Base-by-base conservation (phyloP, 35 echinoderm and acorn worm species). In the Anneissia japonica region DNA sequence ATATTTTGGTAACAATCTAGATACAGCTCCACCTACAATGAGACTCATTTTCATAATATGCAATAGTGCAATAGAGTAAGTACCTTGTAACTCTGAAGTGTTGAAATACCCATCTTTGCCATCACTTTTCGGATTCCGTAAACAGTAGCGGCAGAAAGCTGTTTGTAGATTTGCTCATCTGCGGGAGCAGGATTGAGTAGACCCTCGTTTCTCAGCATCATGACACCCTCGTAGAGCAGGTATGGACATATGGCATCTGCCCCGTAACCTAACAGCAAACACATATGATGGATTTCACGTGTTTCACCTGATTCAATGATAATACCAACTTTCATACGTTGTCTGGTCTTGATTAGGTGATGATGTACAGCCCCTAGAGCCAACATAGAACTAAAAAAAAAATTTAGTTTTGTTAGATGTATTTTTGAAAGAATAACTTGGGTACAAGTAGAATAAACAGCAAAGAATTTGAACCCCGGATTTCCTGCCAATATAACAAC, bases 81-180 rank as follows among this genome's bases (percentile, higher is more conserved):
- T 45, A 99, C 96, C 86, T 99, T 99, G 76, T 99, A 99, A 38
- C 96, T 99, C 13, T 99, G 96, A 11, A 99, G 89, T 16, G 92
- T 93, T 6, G 96, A 99, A 39, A 99, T 99, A 0, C 96, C 96
- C 96, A 99, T 99, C 92, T 99, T 99, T 55, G 96, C 91, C 96
- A 99, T 92, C 0, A 98, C 91, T 73, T 98, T 98, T n/a, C 88
- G 43, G 46, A 99, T 91, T 10, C 92, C 92, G 43, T 89, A 94
- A 14, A 75, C 80, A 30, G 87, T 75, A 2, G 96, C 92, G 32
- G 77, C 64, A 31, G 86, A 84, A 40, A 94, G 86, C 40, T 92
- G 76, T 28, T 80, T 32, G 26, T 77, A 55, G 19, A 99, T 87
- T 51, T 94, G 92, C 1, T 99, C 86, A 83, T 90, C 89, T 0